These are phyloP conservation scores for Entomobrya multifasciata DNA, from an alignment of 2,888 invertebrate species.

Conservation along the genomic window DNA sequence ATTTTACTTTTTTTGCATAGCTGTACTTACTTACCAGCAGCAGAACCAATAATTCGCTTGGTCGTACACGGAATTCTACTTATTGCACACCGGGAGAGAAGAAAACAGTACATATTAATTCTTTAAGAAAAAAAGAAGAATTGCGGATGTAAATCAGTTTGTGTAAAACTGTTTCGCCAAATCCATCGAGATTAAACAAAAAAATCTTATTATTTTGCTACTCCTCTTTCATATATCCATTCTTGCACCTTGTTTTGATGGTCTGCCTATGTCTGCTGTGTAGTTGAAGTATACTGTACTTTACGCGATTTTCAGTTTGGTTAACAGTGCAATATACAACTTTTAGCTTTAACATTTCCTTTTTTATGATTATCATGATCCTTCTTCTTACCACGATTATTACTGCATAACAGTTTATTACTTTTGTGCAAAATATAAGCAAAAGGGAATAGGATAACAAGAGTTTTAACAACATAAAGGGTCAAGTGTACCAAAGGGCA, in stretches of 20 bases:
- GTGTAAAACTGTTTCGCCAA: constrained; percentile 46
- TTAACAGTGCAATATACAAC: not conserved
- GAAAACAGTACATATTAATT: not conserved
- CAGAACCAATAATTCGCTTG: constrained; percentile 11
- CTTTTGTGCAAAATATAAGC: not conserved
- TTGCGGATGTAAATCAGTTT: constrained; percentile 47
- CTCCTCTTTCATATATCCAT: not conserved
- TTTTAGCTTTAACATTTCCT: not conserved
- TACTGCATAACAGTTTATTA: constrained; percentile 3
- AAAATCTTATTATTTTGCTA: constrained; percentile 18
- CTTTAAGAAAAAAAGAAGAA: constrained; percentile 17
- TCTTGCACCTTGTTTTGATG: no score
- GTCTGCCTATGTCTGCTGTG: no score
- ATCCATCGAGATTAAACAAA: constrained; percentile 23
- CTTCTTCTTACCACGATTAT: not conserved
- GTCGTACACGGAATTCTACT: not conserved
- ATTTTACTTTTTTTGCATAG: not conserved
- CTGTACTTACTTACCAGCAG: not conserved
- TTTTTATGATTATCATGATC: constrained; percentile 8
- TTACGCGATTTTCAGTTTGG: not conserved
- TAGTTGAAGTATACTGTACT: not conserved
- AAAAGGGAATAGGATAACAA: constrained; percentile 30
- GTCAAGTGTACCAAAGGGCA: constrained; percentile 49
- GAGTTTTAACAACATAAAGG: constrained; percentile 11
- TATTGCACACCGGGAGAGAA: not conserved